Evolutionary conservation across 2,113 vertebrate genomes (phyloP).

Genomic region (Sceloporus tristichus): DNA sequence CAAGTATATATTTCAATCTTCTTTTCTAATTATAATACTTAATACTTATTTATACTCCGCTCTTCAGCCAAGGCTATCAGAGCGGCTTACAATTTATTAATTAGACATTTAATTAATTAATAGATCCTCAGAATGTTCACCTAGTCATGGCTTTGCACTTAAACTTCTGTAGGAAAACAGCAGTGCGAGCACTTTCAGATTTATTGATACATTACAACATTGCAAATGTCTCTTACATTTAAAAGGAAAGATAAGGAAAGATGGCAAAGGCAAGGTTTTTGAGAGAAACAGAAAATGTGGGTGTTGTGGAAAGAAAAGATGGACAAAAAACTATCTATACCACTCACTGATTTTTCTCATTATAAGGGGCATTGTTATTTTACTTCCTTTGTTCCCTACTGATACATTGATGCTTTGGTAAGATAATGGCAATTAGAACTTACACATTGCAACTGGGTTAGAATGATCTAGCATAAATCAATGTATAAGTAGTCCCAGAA

Average conservation of each 20-base stretch:
- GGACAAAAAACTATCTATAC: not conserved
- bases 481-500: no score
- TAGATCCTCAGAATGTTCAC: not conserved
- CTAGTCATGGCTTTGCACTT: not conserved
- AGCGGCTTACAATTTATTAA: no score
- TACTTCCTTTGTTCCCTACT: conserved; percentile 24
- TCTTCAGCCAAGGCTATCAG: no score
- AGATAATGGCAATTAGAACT: conserved; percentile 4
- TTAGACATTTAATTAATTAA: not conserved
- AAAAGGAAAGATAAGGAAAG: not conserved
- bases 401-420: not conserved
- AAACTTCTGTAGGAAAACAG: not conserved
- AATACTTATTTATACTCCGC: no score
- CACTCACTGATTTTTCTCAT: conserved; percentile 10
- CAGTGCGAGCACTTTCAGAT: not conserved
- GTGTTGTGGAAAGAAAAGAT: not conserved
- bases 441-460: not conserved
- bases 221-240: not conserved
- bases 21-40: not conserved
- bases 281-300: not conserved
- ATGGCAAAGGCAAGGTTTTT: not conserved
- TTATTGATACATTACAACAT: not conserved
- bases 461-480: not conserved
- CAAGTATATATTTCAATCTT: not conserved
- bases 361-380: not conserved